Evolutionary conservation across 2,113 vertebrate genomes (phyloP).

Genomic region (Collichthys lucidus): DNA sequence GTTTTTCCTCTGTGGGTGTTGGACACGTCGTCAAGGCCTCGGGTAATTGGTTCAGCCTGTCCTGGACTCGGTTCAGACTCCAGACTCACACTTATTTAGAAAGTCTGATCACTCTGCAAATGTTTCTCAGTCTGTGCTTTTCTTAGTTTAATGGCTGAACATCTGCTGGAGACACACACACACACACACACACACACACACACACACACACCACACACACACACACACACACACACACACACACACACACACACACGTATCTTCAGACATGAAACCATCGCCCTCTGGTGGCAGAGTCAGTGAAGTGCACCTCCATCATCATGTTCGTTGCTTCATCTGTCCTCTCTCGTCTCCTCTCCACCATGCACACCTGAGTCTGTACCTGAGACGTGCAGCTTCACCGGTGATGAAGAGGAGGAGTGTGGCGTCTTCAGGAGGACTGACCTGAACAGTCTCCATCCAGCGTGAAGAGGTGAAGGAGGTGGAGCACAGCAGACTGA

Average conservation of each 20-base stretch:
- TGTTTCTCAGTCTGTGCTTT: not conserved
- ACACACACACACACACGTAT: not conserved
- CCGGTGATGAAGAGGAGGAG: too few species aligned
- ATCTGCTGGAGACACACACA: constrained; percentile 6
- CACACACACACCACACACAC: too few species aligned
- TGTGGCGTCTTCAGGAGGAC: too few species aligned
- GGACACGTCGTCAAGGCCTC: constrained; percentile 68
- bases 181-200: not conserved
- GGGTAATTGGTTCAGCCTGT: constrained; percentile 78
- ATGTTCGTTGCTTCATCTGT: not conserved
- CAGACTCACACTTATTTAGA: too few species aligned
- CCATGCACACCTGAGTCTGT: too few species aligned
- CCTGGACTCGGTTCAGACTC: constrained; percentile 54
- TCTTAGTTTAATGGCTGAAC: not conserved
- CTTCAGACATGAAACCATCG: constrained; percentile 26
- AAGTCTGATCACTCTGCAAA: too few species aligned
- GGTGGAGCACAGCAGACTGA: too few species aligned
- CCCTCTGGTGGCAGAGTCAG: constrained; percentile 56
- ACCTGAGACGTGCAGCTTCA: too few species aligned
- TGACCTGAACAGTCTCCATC: too few species aligned
- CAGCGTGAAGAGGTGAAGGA: too few species aligned
- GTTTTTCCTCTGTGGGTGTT: constrained; percentile 67
- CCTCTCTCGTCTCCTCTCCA: too few species aligned
- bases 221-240: too few species aligned
- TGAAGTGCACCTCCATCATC: constrained; percentile 10